Percentiles rank a stretch among this genome's conserved stretches.
These are phyloP conservation scores for Catostylus mosaicus DNA, from an alignment of 30 jellyfish, hydroid and myxozoan species.

Conservation along the genomic window DNA sequence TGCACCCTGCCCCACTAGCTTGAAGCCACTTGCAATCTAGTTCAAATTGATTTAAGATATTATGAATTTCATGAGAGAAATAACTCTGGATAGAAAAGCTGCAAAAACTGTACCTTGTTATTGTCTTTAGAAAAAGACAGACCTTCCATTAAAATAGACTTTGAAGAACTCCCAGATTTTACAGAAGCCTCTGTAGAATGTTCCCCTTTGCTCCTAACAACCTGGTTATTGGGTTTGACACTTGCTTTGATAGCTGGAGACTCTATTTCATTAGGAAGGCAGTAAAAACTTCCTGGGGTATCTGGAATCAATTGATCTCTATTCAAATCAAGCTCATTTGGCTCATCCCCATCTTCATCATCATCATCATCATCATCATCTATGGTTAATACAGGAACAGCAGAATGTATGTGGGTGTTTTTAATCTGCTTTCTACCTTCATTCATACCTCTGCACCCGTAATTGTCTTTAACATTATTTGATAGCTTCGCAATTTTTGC, in stretches of 20 bases:
- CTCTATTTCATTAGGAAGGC: neutral
- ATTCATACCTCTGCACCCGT: no score
- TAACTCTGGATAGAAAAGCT: no score
- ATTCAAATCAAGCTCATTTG: neutral
- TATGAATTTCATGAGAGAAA: no score
- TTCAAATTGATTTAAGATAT: no score
- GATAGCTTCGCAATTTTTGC: slow-evolving; percentile 23
- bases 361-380: neutral
- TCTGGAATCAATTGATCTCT: neutral
- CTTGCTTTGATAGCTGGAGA: neutral
- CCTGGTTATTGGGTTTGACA: neutral
- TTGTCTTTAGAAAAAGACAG: neutral
- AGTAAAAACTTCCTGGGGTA: neutral
- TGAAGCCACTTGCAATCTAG: no score
- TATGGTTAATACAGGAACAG: neutral
- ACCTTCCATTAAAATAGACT: neutral
- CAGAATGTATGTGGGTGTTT: no score
- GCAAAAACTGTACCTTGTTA: neutral
- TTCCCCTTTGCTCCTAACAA: no score
- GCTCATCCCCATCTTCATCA: neutral
- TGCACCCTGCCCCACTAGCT: no score
- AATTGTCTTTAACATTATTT: no score
- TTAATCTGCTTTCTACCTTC: no score
- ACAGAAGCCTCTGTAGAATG: neutral
- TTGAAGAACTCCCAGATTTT: neutral